Percentiles rank a stretch among this genome's conserved stretches.
phyloP scores from a whole-genome alignment of 1,140 invertebrate genomes.

The Heliconius eleuchia region DNA sequence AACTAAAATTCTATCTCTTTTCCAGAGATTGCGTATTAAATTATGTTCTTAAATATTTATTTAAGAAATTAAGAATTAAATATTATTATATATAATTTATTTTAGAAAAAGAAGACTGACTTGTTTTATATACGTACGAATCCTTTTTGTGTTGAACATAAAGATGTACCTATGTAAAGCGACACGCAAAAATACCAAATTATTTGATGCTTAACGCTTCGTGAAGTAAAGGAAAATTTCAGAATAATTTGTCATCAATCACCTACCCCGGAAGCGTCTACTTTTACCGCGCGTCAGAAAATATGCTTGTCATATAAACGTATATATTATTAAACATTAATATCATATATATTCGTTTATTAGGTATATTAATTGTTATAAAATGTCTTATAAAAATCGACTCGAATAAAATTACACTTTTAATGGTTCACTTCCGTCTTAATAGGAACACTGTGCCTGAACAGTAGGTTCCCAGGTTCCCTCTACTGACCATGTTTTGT shows the following conservation, averaged over 20 bases:
- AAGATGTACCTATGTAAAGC: not conserved
- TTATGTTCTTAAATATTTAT: no score
- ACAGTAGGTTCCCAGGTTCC: no score
- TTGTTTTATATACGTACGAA: no score
- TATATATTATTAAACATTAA: not conserved
- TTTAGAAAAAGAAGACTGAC: no score
- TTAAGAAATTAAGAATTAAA: no score
- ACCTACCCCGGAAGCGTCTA: not conserved
- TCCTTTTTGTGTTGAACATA: no score
- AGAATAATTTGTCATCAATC: constrained; percentile 22
- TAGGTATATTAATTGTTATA: not conserved
- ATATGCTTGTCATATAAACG: constrained; percentile 11
- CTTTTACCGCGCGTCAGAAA: constrained; percentile 13
- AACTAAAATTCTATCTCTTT: no score
- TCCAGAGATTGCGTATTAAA: no score
- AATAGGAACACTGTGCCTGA: no score
- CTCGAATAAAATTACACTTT: not conserved
- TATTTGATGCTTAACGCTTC: not conserved
- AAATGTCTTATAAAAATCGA: not conserved
- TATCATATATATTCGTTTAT: not conserved
- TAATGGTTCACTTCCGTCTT: not conserved
- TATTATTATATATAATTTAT: no score
- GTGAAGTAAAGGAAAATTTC: constrained; percentile 11
- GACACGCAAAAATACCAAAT: not conserved
- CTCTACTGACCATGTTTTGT: no score